These are phyloP conservation scores for Nemotelus nigrinus DNA, from an alignment of 2,888 invertebrate genomes.

Conservation along the genomic window DNA sequence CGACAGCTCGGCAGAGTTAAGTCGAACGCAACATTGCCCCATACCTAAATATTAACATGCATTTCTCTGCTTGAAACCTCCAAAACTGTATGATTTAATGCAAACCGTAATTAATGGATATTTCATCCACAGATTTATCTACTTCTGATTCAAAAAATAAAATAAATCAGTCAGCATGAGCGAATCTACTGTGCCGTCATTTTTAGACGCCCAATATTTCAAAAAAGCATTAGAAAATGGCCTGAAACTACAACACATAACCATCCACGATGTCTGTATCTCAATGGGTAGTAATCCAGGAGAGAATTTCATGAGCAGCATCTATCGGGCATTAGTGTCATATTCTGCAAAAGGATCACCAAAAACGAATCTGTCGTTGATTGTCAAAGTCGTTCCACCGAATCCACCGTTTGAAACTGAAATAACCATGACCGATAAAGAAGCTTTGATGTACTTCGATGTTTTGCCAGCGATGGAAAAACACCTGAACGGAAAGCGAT, in stretches of 20 bases:
- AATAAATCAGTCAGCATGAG: neutral
- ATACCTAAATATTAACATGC: no score
- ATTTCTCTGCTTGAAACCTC: no score
- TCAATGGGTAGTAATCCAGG: constrained; percentile 51
- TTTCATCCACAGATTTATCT: no score
- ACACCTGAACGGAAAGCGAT: constrained; percentile 60
- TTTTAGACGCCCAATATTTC: constrained; percentile 45
- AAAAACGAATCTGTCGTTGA: constrained; percentile 30
- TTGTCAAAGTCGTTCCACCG: constrained; percentile 23
- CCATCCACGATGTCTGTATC: constrained; percentile 45
- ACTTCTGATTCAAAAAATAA: no score
- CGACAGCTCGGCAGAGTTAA: no score
- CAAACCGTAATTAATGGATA: no score
- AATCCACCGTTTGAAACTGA: constrained; percentile 60
- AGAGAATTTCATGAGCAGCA: constrained; percentile 50
- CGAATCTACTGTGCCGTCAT: neutral
- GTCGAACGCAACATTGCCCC: no score
- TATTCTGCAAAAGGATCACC: constrained; percentile 47
- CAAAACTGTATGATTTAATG: no score
- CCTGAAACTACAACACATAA: constrained; percentile 43
- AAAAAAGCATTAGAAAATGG: constrained; percentile 48
- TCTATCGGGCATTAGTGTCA: constrained; percentile 48
- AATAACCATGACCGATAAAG: constrained; percentile 64
- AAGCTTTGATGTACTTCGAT: constrained; percentile 65
- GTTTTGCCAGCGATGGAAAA: constrained; percentile 65